Base-by-base conservation (phyloP, 2,113 vertebrate genomes). In the Cathartes aura region DNA sequence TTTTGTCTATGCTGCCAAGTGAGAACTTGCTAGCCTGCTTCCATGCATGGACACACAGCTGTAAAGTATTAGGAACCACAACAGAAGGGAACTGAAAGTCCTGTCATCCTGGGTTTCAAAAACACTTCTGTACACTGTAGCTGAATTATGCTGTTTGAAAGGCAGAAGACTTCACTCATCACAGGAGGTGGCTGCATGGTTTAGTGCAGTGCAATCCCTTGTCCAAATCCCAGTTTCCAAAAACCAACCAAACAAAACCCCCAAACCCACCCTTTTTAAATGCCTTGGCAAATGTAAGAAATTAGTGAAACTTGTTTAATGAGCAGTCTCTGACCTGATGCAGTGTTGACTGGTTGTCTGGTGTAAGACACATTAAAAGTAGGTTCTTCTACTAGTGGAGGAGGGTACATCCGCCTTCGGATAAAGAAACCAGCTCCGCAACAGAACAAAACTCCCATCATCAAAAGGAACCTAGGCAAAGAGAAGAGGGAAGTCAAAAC, bases 391-490 rank as follows among this genome's bases (percentile, higher is more conserved):
- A 98, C 99, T 97, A 99, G 98, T 5, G 99, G 98, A 15, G 99
- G 99, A 19, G 99, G 99, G 76, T 99, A 99, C 98, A 99, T 99
- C 91, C 99, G 98, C 56, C 99, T 98, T 87, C 99, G 99, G 95
- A 99, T 99, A 94, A 99, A 99, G 98, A 99, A 99, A 58, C 99
- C 99, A 0, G 99, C 99, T 8, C 99, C 99, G 0, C 99, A 99
- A 97, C 99, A 99, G 97, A 99, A 99, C 87, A 99, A 64, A 91
- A 99, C 99, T 3, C 99, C 99, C 99, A 99, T 99, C 99, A 99
- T 99, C 97, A 99, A 97, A 62, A 99, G 98, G 94, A 99, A 99
- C 99, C 99, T 99, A 84, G 47, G 86, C 29, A 86, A 90, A 76
- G 67, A 55, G 21, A 95, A 58, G 82, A 60, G 34, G 4, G 5